Conservation (phyloP, 1,140 invertebrate genomes). For the Lepidurus packardi region DNA sequence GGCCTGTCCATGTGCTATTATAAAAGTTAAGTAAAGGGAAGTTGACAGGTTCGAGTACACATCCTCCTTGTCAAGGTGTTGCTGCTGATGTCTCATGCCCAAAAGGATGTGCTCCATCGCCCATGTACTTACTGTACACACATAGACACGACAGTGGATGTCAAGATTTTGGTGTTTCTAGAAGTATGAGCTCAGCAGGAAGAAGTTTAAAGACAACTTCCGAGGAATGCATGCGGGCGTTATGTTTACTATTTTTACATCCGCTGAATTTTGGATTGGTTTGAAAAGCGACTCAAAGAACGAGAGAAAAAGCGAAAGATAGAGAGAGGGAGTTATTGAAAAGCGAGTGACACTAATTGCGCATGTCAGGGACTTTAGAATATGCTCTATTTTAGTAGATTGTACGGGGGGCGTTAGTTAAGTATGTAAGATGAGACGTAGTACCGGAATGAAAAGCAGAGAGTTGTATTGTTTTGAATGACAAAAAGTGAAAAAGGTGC, state of each 20-base stretch:
- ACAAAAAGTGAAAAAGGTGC: neutral
- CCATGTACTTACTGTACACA: neutral
- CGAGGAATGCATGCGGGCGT: neutral
- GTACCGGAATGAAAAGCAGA: too few species aligned
- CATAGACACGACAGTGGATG: neutral
- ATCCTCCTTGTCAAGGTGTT: neutral
- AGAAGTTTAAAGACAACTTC: neutral
- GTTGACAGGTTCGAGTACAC: constrained; percentile 6
- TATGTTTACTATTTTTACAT: neutral
- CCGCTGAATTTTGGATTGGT: neutral
- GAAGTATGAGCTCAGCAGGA: neutral
- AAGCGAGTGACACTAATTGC: too few species aligned
- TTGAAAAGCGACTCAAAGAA: too few species aligned
- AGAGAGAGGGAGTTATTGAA: too few species aligned
- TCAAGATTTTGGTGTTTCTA: neutral
- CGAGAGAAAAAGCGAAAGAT: too few species aligned
- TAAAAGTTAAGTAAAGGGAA: neutral
- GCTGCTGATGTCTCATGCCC: neutral
- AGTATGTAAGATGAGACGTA: too few species aligned
- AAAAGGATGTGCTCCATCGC: neutral
- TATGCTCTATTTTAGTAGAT: too few species aligned
- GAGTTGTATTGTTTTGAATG: neutral
- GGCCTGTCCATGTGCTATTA: too few species aligned
- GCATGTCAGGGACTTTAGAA: too few species aligned
- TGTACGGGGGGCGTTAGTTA: too few species aligned